These are phyloP conservation scores for Ptychoptera albimana DNA, from an alignment of 2,888 invertebrate species.

Conservation along the genomic window DNA sequence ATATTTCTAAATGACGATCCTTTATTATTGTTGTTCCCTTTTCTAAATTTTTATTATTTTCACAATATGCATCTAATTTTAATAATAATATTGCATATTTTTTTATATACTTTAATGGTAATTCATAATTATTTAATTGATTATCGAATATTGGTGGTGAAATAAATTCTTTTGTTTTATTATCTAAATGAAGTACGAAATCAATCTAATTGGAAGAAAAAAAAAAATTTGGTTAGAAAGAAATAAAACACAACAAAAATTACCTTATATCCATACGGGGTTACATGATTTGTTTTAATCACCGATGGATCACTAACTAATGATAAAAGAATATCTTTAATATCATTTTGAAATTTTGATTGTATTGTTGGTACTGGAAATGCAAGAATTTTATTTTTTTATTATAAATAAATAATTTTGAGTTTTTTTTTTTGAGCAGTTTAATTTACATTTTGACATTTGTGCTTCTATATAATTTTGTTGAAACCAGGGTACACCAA, in stretches of 20 bases:
- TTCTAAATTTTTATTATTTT: constrained; percentile 32
- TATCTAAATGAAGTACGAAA: constrained; percentile 3
- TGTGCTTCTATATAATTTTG: constrained; percentile 39
- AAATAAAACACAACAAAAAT: constrained; percentile 16
- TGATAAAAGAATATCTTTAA: constrained; percentile 16
- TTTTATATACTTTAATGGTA: constrained; percentile 16
- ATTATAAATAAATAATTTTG: too few species aligned
- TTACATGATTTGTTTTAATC: constrained; percentile 25
- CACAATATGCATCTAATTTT: constrained; percentile 28
- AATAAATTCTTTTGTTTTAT: neutral
- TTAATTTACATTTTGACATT: constrained; percentile 30
- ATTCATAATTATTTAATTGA: neutral
- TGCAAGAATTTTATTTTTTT: too few species aligned
- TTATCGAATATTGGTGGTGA: neutral
- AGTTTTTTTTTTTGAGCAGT: too few species aligned
- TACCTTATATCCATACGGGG: constrained; percentile 28
- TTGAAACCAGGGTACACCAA: constrained; percentile 50
- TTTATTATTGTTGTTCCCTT: constrained; percentile 36
- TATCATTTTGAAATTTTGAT: constrained; percentile 17
- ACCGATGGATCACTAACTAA: constrained; percentile 20
- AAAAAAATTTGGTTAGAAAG: neutral
- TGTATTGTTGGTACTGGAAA: constrained; percentile 12
- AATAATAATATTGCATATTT: constrained; percentile 32
- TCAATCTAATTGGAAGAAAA: constrained; percentile 7
- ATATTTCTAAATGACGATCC: constrained; percentile 42